These are phyloP conservation scores for Zenarchopterus dispar DNA, from an alignment of 2,797 vertebrate species.

Conservation along the genomic window DNA sequence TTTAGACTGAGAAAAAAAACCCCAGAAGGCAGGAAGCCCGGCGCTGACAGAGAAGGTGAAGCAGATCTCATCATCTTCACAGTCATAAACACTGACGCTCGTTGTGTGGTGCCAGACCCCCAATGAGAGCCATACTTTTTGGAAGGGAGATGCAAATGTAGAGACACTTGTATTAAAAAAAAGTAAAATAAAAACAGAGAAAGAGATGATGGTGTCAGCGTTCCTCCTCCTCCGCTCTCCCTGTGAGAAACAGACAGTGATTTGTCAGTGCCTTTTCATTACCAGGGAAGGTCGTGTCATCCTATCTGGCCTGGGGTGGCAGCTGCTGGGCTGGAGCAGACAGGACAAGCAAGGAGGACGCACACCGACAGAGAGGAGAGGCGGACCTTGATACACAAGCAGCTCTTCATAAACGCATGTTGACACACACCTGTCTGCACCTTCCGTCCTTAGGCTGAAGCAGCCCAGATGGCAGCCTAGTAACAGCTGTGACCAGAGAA, in stretches of 20 bases:
- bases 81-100: conserved; percentile 36
- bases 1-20: conserved; percentile 45
- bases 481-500: conserved; percentile 67
- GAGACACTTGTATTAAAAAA: conserved; percentile 8
- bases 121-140: conserved; percentile 27
- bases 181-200: conserved; percentile 19
- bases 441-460: conserved; percentile 45
- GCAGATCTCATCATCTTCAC: conserved; percentile 59
- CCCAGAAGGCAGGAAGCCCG: conserved; percentile 37
- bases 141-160: conserved; percentile 18
- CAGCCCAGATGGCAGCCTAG: conserved; percentile 59
- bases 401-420: conserved; percentile 45
- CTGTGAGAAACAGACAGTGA: conserved; percentile 72
- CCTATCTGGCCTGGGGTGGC: conserved; percentile 75
- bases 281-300: conserved; percentile 76
- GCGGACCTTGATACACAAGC: conserved; percentile 35
- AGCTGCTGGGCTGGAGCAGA: conserved; percentile 69
- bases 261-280: conserved; percentile 81
- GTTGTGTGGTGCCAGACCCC: conserved; percentile 32
- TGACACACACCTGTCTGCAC: conserved; percentile 54
- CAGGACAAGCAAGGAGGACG: conserved; percentile 41
- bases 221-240: conserved; percentile 34
- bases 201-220: conserved; percentile 48
- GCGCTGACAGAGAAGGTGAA: conserved; percentile 39
- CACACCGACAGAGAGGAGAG: conserved; percentile 36